Evolutionary conservation across 2,797 vertebrate genomes (phyloP).

Genomic region (Lerista edwardsae): DNA sequence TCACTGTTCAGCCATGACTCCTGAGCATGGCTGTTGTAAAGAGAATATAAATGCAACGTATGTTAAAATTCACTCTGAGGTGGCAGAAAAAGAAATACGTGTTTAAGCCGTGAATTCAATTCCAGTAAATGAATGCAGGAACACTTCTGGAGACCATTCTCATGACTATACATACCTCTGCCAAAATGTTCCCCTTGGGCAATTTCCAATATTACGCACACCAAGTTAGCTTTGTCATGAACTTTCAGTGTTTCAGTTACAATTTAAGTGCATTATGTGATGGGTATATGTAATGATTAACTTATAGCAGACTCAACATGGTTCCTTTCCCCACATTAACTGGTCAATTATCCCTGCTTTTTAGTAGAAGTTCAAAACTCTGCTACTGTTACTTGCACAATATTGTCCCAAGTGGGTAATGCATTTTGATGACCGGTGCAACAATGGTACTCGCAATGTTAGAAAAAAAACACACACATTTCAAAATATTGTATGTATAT

Average conservation of each 20-base stretch:
- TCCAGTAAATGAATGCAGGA: not conserved
- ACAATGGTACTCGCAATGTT: not conserved
- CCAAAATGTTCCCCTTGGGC: not conserved
- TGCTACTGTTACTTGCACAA: conserved; percentile 26
- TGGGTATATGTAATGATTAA: conserved; percentile 55
- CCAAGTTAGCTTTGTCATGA: conserved; percentile 1
- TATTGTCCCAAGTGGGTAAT: conserved; percentile 11
- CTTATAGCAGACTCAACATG: conserved; percentile 30
- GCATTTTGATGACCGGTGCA: conserved; percentile 2
- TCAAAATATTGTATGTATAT: not conserved
- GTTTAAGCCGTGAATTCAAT: not conserved
- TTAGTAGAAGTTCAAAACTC: conserved; percentile 3
- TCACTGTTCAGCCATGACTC: not conserved
- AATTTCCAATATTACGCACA: not conserved
- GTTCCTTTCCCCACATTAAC: conserved; percentile 8
- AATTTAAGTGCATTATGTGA: conserved; percentile 4
- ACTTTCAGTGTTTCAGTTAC: conserved; percentile 14
- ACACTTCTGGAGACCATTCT: not conserved
- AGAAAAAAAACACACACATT: not conserved
- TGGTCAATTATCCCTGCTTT: conserved; percentile 32
- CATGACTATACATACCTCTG: not conserved
- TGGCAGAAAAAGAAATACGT: not conserved
- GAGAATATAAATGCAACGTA: not conserved
- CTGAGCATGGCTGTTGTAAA: not conserved
- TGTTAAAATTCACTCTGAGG: not conserved